A percentile compares a stretch with the other conserved stretches of the same genome.
Evolutionary conservation across 2,113 vertebrate species (phyloP).

Genomic region (Boulengeromyrus knoepffleri): DNA sequence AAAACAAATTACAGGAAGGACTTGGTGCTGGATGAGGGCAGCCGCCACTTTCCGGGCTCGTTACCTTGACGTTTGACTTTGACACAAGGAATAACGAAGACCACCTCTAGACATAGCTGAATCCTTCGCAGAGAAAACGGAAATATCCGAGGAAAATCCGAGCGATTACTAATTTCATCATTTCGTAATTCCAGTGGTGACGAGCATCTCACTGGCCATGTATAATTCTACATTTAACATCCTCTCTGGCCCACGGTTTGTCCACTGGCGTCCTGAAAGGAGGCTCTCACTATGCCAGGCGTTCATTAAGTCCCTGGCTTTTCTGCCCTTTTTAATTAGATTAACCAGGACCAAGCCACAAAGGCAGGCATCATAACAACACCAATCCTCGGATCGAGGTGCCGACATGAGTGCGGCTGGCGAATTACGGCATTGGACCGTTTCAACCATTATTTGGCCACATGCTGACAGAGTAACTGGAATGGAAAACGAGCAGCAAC

Average conservation of each 20-base stretch:
- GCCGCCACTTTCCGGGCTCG: background rate
- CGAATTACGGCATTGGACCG: background rate
- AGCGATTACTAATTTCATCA: background rate
- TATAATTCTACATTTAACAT: conserved; percentile 24
- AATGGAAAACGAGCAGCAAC: background rate
- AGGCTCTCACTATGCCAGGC: conserved; percentile 4
- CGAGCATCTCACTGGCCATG: conserved; percentile 14
- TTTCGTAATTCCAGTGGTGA: conserved; percentile 28
- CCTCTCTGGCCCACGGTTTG: background rate
- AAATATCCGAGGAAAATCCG: conserved; percentile 22
- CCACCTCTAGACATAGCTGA: background rate
- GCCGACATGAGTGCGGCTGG: background rate
- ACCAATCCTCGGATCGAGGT: background rate
- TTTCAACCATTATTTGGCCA: background rate
- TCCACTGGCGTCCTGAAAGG: background rate
- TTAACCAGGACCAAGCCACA: conserved; percentile 3
- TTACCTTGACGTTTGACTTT: conserved; percentile 18
- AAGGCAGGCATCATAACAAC: background rate
- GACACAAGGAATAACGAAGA: conserved; percentile 42
- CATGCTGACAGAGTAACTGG: background rate
- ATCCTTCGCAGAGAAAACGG: conserved; percentile 30
- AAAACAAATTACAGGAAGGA: background rate
- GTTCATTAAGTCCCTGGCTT: conserved; percentile 20
- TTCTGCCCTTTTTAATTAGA: conserved; percentile 31
- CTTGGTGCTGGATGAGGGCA: background rate